These are phyloP conservation scores for Eptatretus atami DNA, from an alignment of 2,797 vertebrate species.

Conservation along the genomic window DNA sequence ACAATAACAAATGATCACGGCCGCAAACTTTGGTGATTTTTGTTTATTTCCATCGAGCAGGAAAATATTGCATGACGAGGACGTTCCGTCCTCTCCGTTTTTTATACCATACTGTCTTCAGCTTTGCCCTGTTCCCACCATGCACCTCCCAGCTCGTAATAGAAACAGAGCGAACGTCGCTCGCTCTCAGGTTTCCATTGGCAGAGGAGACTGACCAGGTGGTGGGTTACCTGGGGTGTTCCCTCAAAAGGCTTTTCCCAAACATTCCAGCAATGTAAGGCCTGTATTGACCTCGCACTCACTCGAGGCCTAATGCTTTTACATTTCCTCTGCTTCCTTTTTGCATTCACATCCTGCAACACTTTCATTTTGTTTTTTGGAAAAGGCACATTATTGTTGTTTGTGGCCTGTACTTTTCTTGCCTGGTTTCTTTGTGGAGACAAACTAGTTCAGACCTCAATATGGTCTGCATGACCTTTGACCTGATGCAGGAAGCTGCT, in stretches of 20 bases:
- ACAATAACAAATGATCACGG: too few species aligned
- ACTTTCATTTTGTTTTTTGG: too few species aligned
- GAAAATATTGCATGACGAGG: too few species aligned
- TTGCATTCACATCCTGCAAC: too few species aligned
- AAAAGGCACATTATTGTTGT: too few species aligned
- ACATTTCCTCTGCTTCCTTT: too few species aligned
- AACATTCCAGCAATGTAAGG: conserved; percentile 36
- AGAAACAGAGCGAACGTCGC: conserved; percentile 1
- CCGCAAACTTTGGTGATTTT: too few species aligned
- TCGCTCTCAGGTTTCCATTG: neutral
- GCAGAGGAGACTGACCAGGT: conserved; percentile 36
- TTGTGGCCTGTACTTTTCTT: neutral
- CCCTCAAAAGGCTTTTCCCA: conserved; percentile 47
- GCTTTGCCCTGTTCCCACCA: neutral
- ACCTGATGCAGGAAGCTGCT: neutral
- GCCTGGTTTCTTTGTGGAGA: neutral
- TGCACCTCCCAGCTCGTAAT: neutral
- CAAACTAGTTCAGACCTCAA: neutral
- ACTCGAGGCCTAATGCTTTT: too few species aligned
- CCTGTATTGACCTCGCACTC: neutral
- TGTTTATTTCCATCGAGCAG: too few species aligned
- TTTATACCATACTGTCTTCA: too few species aligned
- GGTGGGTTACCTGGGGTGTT: conserved; percentile 34
- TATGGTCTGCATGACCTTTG: neutral
- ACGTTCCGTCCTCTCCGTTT: too few species aligned